phyloP scores from a whole-genome alignment of 2,888 invertebrate genomes.

The Limnephilus rhombicus region DNA sequence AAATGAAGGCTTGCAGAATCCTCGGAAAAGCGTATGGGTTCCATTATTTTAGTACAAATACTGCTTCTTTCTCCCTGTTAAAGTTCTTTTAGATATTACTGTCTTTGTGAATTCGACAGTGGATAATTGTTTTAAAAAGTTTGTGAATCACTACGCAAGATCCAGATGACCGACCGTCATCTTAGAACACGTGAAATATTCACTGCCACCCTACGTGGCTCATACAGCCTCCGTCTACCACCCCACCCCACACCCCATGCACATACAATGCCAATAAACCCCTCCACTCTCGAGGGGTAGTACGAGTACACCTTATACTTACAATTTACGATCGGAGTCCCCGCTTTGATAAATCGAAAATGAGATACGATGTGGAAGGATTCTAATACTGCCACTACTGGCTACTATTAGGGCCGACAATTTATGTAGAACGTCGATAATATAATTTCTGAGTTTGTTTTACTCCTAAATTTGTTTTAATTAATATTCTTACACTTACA shows the following conservation, averaged over 20 bases:
- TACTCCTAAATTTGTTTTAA: too few species aligned
- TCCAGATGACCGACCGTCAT: not conserved
- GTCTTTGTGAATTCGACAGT: not conserved
- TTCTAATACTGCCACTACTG: not conserved
- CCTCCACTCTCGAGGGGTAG: not conserved
- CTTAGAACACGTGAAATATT: constrained; percentile 33
- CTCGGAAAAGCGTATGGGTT: too few species aligned
- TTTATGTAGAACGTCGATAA: too few species aligned
- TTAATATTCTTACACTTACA: too few species aligned
- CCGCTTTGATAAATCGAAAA: constrained; percentile 46
- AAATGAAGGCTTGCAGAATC: too few species aligned
- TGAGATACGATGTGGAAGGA: constrained; percentile 38
- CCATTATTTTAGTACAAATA: too few species aligned
- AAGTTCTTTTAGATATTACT: too few species aligned
- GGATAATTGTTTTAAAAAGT: not conserved
- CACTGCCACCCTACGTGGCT: not conserved
- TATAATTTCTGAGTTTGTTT: too few species aligned
- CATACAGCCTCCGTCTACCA: not conserved
- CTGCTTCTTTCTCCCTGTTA: too few species aligned
- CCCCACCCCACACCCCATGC: not conserved
- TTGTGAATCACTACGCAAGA: not conserved
- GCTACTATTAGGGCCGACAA: not conserved
- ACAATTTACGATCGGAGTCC: constrained; percentile 35
- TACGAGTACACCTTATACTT: not conserved
- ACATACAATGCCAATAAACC: constrained; percentile 9